These are phyloP conservation scores for Danaus plexippus DNA, from an alignment of 1,140 invertebrate species.

Conservation along the genomic window DNA sequence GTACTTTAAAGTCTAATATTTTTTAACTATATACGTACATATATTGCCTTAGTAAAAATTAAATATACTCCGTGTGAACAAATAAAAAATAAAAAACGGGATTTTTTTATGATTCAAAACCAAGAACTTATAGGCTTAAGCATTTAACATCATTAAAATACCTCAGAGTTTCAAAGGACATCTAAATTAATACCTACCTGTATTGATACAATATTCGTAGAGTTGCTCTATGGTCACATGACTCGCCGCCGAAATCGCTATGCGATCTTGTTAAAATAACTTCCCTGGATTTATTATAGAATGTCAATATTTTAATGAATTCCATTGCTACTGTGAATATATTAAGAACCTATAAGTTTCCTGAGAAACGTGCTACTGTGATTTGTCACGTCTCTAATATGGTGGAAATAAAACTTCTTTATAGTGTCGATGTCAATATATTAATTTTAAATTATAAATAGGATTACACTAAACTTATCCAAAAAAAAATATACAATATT, in stretches of 20 bases:
- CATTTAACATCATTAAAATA: slow-evolving; percentile 34
- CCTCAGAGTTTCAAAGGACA: slow-evolving; percentile 7
- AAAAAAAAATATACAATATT: no score
- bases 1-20: no score
- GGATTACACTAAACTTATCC: slow-evolving; percentile 6
- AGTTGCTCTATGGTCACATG: slow-evolving; percentile 14
- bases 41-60: no score
- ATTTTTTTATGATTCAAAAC: no score
- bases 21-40: no score
- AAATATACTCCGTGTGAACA: no score
- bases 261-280: slow-evolving; percentile 53
- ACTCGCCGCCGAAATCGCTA: slow-evolving; percentile 32
- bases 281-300: slow-evolving; percentile 45
- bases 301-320: slow-evolving; percentile 51
- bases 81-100: no score
- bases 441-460: slow-evolving; percentile 22
- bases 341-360: slow-evolving; percentile 17
- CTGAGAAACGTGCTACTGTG: slow-evolving; percentile 3
- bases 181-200: slow-evolving; percentile 14
- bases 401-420: slow-evolving; percentile 1
- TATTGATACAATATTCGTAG: slow-evolving; percentile 21
- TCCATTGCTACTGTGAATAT: slow-evolving; percentile 28
- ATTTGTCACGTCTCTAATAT: background rate
- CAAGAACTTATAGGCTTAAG: no score
- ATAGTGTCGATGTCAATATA: slow-evolving; percentile 16